Evolutionary conservation across 2,797 vertebrate species (phyloP), one percentile per base, ranked within the genome.

Genomic region (Nothura maculosa): DNA sequence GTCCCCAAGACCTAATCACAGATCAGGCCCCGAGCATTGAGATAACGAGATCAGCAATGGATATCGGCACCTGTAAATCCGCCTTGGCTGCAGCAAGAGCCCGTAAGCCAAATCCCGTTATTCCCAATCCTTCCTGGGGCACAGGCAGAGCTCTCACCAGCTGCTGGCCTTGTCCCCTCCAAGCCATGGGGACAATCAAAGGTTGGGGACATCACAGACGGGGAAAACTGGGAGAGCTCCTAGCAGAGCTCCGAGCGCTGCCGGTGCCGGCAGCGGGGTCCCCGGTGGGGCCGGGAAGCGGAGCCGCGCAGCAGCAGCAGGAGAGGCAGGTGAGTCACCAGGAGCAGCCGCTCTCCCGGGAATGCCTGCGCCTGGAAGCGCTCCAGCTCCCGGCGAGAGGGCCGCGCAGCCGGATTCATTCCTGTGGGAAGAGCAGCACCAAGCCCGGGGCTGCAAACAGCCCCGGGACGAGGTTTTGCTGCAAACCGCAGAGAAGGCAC

Each of bases 331-430:
- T 90, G 84, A 91, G 87, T 54, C 69, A 27, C 13, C 42, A 38
- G 61, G 1, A 50, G 73, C 63, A 11, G 38, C 36, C 72, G 58
- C 82, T 32, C 50, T 32, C 43, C 43, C 72, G 63, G 92, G 88
- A 95, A 83, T 75, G 50, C 24, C 40, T 40, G 38, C 72, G 63
- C n/a, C 78, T 85, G 90, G 91, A 74, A 77, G 14, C 60, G 75
- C 83, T 93, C 83, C 90, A 86, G 81, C 55, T 52, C 18, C 9
- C 30, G 27, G 76, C 69, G 55, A 63, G 85, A 79, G 74, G 62
- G 50, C 54, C n/a, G 57, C 18, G 36, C 55, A 91, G 55, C 66
- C 2, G 2, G 78, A 55, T 55, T 38, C 81, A 85, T 89, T 89
- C 89, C 92, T 57, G 20, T 6, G 63, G 69, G 74, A 75, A 75